Conservation (phyloP, 2,797 vertebrate genomes). For the Anguilla pacifica region DNA sequence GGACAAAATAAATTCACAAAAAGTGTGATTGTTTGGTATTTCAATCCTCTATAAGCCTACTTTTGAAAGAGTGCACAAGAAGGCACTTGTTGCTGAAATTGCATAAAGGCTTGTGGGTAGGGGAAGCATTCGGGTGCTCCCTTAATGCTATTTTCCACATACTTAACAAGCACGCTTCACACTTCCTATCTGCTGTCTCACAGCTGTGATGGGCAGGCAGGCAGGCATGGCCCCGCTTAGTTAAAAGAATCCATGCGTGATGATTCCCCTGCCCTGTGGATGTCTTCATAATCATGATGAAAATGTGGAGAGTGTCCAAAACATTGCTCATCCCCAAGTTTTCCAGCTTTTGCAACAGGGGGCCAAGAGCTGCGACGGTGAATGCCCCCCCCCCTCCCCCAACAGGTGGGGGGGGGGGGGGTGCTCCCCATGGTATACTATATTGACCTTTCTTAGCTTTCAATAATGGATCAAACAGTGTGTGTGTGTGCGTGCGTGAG, state of each 20-base stretch:
- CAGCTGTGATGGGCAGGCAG: neutral
- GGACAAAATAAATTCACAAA: neutral
- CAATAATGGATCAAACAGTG: too few species aligned
- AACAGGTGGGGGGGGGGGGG: too few species aligned
- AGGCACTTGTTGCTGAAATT: slow-evolving; percentile 19
- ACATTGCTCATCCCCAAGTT: neutral
- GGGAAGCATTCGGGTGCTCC: neutral
- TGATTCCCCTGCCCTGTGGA: neutral
- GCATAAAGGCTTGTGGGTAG: neutral
- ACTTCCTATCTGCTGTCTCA: neutral
- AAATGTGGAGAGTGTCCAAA: neutral
- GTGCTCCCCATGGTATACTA: neutral
- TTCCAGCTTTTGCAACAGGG: neutral
- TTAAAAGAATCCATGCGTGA: neutral
- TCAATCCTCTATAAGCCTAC: neutral
- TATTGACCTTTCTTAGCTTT: neutral
- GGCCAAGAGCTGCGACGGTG: too few species aligned
- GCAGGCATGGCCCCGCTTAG: neutral
- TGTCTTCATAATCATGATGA: neutral
- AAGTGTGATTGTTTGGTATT: neutral
- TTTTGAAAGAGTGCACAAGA: neutral
- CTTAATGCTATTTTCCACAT: neutral
- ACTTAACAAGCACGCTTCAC: neutral
- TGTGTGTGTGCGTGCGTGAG: too few species aligned
- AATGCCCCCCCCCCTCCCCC: too few species aligned